A percentile compares a stretch with the other conserved stretches of the same genome.
phyloP scores from a whole-genome alignment of 1,140 invertebrate species.

The Zophobas morio region DNA sequence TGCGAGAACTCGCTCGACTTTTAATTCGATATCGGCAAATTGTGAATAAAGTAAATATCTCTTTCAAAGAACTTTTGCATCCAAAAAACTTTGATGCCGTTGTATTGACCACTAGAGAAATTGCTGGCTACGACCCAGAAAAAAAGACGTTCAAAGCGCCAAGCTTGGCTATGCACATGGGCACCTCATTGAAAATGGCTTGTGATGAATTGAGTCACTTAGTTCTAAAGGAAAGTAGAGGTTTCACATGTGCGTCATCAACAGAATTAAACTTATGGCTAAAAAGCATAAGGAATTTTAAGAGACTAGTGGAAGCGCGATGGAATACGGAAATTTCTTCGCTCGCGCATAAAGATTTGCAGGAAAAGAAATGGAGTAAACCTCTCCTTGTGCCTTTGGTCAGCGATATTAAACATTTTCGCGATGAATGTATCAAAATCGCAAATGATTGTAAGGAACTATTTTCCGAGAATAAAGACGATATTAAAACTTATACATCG shows the following conservation, averaged over 20 bases:
- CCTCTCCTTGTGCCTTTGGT: constrained; percentile 54
- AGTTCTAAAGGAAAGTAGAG: constrained; percentile 19
- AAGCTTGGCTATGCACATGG: constrained; percentile 44
- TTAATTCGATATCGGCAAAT: background rate
- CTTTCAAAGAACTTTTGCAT: constrained; percentile 49
- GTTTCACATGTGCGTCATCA: constrained; percentile 24
- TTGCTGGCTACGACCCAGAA: constrained; percentile 34
- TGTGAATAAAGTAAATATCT: background rate
- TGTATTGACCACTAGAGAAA: constrained; percentile 7
- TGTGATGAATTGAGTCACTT: constrained; percentile 37
- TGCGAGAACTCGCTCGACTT: constrained; percentile 52
- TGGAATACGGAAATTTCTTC: constrained; percentile 52
- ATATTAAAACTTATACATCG: constrained; percentile 42
- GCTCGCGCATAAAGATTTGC: constrained; percentile 55
- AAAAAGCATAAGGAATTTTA: constrained; percentile 25
- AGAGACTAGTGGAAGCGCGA: constrained; percentile 25
- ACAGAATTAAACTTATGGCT: constrained; percentile 14
- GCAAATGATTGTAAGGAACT: constrained; percentile 24
- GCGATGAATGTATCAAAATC: constrained; percentile 45
- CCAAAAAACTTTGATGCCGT: constrained; percentile 45
- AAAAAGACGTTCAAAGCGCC: constrained; percentile 43
- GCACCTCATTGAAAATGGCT: constrained; percentile 31
- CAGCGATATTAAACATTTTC: constrained; percentile 50
- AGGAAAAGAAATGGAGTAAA: constrained; percentile 55
- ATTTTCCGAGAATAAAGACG: constrained; percentile 24